Conservation (phyloP, 2,113 vertebrate genomes). For the Perccottus glenii region DNA sequence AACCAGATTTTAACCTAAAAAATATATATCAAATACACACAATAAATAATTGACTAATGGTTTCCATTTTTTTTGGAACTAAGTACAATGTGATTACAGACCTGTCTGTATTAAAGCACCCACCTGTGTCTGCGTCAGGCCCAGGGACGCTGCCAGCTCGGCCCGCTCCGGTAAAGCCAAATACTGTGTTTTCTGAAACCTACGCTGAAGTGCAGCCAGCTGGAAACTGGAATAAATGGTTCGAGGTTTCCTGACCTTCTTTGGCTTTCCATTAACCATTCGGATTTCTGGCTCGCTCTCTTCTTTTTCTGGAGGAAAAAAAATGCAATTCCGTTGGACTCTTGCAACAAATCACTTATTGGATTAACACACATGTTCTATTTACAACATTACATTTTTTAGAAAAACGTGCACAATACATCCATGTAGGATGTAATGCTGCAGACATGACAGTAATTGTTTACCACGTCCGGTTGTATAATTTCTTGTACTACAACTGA, state of each 20-base stretch:
- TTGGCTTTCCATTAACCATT: constrained; percentile 98
- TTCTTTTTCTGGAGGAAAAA: constrained; percentile 88
- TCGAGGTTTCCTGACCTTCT: constrained; percentile 96
- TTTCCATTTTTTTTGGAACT: background rate
- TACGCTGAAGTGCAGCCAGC: constrained; percentile 92
- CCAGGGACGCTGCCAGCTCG: constrained; percentile 94
- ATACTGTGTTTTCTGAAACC: constrained; percentile 98
- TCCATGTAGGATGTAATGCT: background rate
- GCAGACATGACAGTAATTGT: too few species aligned
- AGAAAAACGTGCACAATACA: background rate
- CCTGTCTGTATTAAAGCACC: constrained; percentile 27
- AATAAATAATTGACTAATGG: constrained; percentile 18
- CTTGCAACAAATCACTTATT: background rate
- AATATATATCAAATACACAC: constrained; percentile 34
- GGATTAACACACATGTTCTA: too few species aligned
- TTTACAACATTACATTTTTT: background rate
- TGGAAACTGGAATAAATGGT: constrained; percentile 99
- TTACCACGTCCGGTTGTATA: too few species aligned
- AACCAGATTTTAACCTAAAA: constrained; percentile 95
- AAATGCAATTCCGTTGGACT: constrained; percentile 12
- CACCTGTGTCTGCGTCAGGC: constrained; percentile 98
- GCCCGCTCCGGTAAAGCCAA: constrained; percentile 95
- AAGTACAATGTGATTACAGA: background rate
- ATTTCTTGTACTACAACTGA: too few species aligned
- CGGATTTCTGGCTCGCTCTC: constrained; percentile 95